A percentile compares a stretch with the other conserved stretches of the same genome.
phyloP scores from a whole-genome alignment of 1,140 invertebrate genomes.

The Homalodisca vitripennis region DNA sequence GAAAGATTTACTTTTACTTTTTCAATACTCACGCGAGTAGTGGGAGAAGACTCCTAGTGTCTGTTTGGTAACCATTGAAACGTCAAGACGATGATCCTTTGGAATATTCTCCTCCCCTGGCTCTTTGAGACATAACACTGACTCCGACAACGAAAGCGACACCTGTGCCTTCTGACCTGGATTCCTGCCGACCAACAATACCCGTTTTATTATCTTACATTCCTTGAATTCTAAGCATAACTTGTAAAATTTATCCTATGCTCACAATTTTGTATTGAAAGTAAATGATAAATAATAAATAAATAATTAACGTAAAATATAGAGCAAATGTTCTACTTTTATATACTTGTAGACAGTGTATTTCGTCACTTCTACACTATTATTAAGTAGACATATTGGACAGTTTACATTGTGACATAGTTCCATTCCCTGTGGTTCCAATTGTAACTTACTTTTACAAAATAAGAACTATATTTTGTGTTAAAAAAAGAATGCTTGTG shows the following conservation, averaged over 20 bases:
- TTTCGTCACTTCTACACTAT: too few species aligned
- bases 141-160: slow-evolving; percentile 64
- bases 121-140: slow-evolving; percentile 68
- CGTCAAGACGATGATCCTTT: slow-evolving; percentile 86
- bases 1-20: too few species aligned
- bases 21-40: slow-evolving; percentile 62
- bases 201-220: slow-evolving; percentile 15
- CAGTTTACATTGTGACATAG: too few species aligned
- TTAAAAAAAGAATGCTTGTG: too few species aligned
- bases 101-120: slow-evolving; percentile 71
- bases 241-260: background rate
- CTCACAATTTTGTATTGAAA: background rate
- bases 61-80: slow-evolving; percentile 84
- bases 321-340: slow-evolving; percentile 22
- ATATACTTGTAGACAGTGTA: too few species aligned
- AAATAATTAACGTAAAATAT: slow-evolving; percentile 25
- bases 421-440: too few species aligned
- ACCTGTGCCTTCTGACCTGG: slow-evolving; percentile 70
- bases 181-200: slow-evolving; percentile 47
- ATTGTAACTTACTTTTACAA: too few species aligned
- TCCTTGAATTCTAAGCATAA: background rate
- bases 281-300: slow-evolving; percentile 4
- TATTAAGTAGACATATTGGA: too few species aligned
- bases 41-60: slow-evolving; percentile 88
- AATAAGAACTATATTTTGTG: too few species aligned